phyloP scores from a whole-genome alignment of 1,140 invertebrate species.

The Rhopalosiphum maidis region DNA sequence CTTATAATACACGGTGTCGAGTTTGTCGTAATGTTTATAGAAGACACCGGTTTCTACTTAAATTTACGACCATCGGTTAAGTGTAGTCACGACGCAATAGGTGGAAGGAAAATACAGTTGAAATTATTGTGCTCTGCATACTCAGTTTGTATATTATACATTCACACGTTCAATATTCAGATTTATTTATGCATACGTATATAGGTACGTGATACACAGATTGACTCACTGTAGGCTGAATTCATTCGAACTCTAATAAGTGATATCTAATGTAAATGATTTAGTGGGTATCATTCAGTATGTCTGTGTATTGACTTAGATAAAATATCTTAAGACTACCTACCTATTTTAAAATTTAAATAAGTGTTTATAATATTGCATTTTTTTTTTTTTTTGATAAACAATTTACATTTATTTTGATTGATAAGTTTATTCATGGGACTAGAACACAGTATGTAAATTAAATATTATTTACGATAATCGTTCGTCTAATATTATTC shows the following conservation, averaged over 20 bases:
- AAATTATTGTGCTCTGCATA: neutral
- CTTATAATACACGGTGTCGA: neutral
- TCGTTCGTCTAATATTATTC: neutral
- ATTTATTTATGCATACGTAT: neutral
- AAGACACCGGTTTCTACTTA: constrained; percentile 6
- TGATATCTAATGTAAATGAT: neutral
- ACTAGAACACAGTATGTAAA: neutral
- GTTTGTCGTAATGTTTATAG: neutral
- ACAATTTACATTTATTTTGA: neutral
- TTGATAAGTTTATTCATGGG: neutral
- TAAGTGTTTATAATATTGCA: neutral
- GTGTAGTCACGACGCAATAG: neutral
- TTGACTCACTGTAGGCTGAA: neutral
- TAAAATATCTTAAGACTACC: neutral
- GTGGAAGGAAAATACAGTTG: neutral
- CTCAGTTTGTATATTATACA: neutral
- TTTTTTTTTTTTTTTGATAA: neutral
- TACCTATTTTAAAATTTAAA: too few relatives aligned
- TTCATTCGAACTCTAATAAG: neutral
- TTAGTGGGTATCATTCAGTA: neutral
- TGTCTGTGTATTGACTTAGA: too few relatives aligned
- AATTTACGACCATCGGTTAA: neutral
- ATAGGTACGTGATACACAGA: neutral
- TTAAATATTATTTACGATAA: neutral
- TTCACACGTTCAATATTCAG: neutral